Conservation (phyloP, 2,888 invertebrate species). For the Abrostola triplasia region DNA sequence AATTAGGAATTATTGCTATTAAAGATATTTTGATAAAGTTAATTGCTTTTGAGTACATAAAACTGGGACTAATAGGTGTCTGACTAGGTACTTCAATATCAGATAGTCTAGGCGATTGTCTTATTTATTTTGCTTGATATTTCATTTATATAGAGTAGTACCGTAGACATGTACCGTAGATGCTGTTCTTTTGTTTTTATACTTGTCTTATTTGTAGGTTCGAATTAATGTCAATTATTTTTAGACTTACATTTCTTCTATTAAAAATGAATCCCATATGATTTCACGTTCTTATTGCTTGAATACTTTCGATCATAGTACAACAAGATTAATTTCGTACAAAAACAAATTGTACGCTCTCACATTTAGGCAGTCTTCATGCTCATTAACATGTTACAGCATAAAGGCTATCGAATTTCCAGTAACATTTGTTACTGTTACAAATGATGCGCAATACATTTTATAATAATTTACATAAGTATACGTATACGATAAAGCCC, state of each 20-base stretch:
- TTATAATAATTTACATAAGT: conserved; percentile 29
- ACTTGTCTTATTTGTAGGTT: no score
- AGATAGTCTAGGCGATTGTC: no score
- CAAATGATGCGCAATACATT: conserved; percentile 28
- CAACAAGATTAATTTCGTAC: no score
- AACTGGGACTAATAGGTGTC: conserved; percentile 27
- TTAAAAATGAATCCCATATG: no score
- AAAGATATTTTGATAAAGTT: conserved; percentile 47
- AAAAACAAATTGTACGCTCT: not conserved
- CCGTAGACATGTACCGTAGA: no score
- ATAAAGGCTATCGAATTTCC: conserved; percentile 17
- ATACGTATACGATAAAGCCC: conserved; percentile 1
- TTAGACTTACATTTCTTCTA: no score
- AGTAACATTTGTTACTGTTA: conserved; percentile 13
- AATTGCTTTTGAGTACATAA: conserved; percentile 49
- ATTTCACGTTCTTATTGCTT: no score
- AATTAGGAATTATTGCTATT: conserved; percentile 47
- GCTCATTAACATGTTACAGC: conserved; percentile 4
- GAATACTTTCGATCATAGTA: no score
- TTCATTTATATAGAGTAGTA: no score
- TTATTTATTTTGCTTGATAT: no score
- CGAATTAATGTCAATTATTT: no score
- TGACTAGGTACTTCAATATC: conserved; percentile 4
- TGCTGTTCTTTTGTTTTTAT: no score
- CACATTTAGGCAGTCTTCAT: conserved; percentile 1